Evolutionary conservation across 2,888 invertebrate species (phyloP), one percentile per base, ranked within the genome.

Genomic region (Nebria salina): DNA sequence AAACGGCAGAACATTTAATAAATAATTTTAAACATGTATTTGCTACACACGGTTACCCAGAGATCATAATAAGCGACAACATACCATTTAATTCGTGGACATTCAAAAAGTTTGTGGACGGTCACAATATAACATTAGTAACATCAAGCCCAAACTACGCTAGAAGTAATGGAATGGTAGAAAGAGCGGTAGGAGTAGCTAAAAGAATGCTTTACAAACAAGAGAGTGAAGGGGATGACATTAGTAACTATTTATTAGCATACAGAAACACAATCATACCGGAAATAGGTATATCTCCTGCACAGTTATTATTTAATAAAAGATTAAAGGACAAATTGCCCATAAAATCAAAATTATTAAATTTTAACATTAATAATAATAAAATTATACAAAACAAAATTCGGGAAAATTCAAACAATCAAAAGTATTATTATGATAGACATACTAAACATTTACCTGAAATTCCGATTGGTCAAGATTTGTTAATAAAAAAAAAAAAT

Each of bases 371-470:
- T 43, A 9, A 43, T 43, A 6, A 43, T 8, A 43, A 43, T 9
- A 9, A 8, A 43, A 43, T 43, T 43, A 86, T 0, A 75, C 54
- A 20, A 64, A 3, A 20, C 15, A 82, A 2, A 73, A 82, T 9
- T 26, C 13, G 8, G 72, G 6, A 2, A 75, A 75, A 81, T 83
- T 83, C 54, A 76, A 34, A 8, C 72, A 65, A 20, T 84, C 84
- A 54, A 81, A 83, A 8, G 84, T 82, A 20, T 2, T 76, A 76
- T 13, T 76, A 84, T 9, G 76, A 68, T 5, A 20, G 84, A 43
- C 43, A 43, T 43, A 43, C 7, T 43, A 43, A 8, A 43, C 43
- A 43, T 20, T 20, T 20, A 20, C 20, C 20, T 20, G 20, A 20
- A 20, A 20, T 20, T 20, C 20, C 20, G 20, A 20, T 20, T 20